These are phyloP conservation scores for Portunus trituberculatus DNA, from an alignment of 1,140 invertebrate species.

Conservation along the genomic window DNA sequence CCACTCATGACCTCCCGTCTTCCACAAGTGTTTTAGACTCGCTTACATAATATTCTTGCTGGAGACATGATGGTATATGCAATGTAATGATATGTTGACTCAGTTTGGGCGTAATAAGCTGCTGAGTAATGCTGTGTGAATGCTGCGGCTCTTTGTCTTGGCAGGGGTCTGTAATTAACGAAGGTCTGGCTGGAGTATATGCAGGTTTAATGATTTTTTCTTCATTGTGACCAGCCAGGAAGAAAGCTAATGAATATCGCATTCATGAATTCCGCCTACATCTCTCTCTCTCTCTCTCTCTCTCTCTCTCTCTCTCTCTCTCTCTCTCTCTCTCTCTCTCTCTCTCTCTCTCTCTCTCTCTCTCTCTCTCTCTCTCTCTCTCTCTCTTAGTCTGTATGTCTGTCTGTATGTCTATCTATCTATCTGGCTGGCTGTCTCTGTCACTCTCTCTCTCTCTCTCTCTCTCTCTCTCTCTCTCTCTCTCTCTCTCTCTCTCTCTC, in stretches of 20 bases:
- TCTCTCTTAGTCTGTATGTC: no score
- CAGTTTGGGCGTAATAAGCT: background rate
- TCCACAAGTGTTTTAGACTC: no score
- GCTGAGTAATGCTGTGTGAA: no score
- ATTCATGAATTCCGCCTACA: background rate
- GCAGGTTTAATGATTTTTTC: background rate
- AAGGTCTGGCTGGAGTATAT: background rate
- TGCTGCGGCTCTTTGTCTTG: background rate
- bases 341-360: constrained; percentile 26
- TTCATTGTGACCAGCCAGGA: background rate
- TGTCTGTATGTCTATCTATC: background rate
- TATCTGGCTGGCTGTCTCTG: background rate
- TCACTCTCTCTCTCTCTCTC: background rate
- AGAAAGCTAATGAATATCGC: background rate
- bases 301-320: constrained; percentile 27
- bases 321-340: background rate
- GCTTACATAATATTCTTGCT: no score
- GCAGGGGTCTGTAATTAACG: background rate
- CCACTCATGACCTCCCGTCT: no score
- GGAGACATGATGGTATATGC: no score
- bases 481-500: background rate
- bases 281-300: constrained; percentile 44
- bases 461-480: background rate
- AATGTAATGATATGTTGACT: background rate
- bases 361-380: background rate